Evolutionary conservation across 2,888 invertebrate species (phyloP).

Genomic region (Herminia tarsipennalis): DNA sequence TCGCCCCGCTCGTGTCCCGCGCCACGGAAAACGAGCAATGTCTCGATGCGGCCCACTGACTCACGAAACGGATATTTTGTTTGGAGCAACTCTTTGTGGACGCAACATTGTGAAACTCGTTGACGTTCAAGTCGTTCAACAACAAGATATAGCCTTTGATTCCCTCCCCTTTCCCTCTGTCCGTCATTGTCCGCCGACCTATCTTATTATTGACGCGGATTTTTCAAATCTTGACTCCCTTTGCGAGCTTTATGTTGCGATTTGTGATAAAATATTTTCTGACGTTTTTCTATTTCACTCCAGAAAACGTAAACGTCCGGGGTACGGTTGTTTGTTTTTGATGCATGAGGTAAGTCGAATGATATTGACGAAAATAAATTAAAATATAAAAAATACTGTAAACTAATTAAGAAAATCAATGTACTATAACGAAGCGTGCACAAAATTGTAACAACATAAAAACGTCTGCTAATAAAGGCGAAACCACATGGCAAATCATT

Average conservation of each 20-base stretch:
- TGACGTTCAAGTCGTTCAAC: slow-evolving; percentile 23
- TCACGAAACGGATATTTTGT: slow-evolving; percentile 46
- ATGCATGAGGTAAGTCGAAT: no score
- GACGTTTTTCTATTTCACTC: no score
- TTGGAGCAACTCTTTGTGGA: slow-evolving; percentile 43
- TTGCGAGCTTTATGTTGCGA: neutral
- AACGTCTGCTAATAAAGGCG: no score
- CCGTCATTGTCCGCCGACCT: neutral
- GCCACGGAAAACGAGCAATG: slow-evolving; percentile 21
- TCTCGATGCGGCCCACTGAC: slow-evolving; percentile 33
- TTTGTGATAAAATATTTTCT: no score
- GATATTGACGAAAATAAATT: no score
- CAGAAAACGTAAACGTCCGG: no score
- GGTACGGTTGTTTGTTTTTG: no score
- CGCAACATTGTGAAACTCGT: slow-evolving; percentile 34
- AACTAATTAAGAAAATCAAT: no score
- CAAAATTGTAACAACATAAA: no score
- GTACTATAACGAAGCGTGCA: no score
- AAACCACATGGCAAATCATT: no score
- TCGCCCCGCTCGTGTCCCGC: neutral
- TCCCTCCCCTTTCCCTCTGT: neutral
- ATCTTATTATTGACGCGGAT: neutral
- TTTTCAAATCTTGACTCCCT: neutral
- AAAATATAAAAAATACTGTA: no score
- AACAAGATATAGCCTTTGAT: neutral